Evolutionary conservation across 1,140 invertebrate genomes (phyloP), one percentile per base, ranked within the genome.

Genomic region (Drosophila watanabei): DNA sequence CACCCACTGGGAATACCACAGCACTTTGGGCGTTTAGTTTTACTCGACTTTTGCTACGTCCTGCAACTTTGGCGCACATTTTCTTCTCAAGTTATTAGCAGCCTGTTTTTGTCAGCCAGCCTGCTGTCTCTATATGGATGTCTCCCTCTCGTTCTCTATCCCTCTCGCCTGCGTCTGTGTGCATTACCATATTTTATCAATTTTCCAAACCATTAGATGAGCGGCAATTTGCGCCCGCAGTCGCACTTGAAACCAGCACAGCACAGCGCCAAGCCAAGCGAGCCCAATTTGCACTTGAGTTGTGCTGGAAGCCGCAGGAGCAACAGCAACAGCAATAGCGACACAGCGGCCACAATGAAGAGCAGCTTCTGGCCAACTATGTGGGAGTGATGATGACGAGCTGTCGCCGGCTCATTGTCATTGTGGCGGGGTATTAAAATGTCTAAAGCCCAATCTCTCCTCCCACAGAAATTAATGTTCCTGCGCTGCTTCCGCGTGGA

Each of bases 401-500:
- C 64, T 70, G 71, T 84, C 83, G 65, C 41, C 66, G 60, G 41
- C 39, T 63, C 73, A 49, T 68, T 80, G 77, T 80, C 77, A 71
- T 75, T 52, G 35, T 39, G 69, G 71, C 30, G 58, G 69, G 58
- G 37, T 88, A 80, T 88, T 80, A 70, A 77, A 78, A 75, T 72
- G 39, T 70, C 60, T 69, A 48, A 70, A 60, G 39, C 45, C 52
- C 13, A 63, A 33, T 35, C 2, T 71, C 28, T 20, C 39, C 35
- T 41, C 60, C 48, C 57, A 79, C 56, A 98, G 83, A 94, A 95
- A 43, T 94, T 98, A 33, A 96, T 98, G 96, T 86, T 98, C 32
- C 92, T 98, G 11, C 94, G 97, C 32, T 98, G 97, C 91, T 98
- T 98, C 93, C 95, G 97, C 28, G 95, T 97, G 9, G 97, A 98